These are phyloP conservation scores for Ochotona curzoniae DNA, from an alignment of 2,113 vertebrate species.

Conservation along the genomic window DNA sequence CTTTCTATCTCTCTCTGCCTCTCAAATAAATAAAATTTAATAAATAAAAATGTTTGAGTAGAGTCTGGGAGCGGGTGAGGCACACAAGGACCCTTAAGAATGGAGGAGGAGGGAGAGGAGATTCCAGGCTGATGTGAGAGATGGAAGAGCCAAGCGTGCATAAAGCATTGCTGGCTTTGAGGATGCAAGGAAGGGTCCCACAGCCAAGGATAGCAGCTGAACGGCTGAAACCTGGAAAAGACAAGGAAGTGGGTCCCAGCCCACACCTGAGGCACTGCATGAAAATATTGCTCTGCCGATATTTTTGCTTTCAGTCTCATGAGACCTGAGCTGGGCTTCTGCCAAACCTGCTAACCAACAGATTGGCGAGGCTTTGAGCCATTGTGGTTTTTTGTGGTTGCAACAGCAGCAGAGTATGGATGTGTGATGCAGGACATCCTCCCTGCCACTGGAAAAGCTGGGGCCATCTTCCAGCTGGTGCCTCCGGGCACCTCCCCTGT, in stretches of 20 bases:
- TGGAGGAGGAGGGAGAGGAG: neutral
- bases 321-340: neutral
- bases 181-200: neutral
- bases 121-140: neutral
- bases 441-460: neutral
- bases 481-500: too few species aligned
- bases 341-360: neutral
- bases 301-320: neutral
- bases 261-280: neutral
- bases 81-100: neutral
- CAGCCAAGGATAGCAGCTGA: neutral
- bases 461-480: neutral
- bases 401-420: neutral
- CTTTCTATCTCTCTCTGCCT: too few species aligned
- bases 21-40: too few species aligned
- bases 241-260: neutral
- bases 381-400: neutral
- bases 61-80: too few species aligned
- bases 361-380: neutral
- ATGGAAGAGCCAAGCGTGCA: neutral
- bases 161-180: neutral
- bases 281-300: neutral
- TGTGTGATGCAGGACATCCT: neutral
- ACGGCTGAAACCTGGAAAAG: neutral
- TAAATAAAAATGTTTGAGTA: too few species aligned